Percentiles rank a stretch among this genome's conserved stretches.
These are phyloP conservation scores for Tetraodon nigroviridis DNA, from an alignment of 2,113 vertebrate species.

Conservation along the genomic window DNA sequence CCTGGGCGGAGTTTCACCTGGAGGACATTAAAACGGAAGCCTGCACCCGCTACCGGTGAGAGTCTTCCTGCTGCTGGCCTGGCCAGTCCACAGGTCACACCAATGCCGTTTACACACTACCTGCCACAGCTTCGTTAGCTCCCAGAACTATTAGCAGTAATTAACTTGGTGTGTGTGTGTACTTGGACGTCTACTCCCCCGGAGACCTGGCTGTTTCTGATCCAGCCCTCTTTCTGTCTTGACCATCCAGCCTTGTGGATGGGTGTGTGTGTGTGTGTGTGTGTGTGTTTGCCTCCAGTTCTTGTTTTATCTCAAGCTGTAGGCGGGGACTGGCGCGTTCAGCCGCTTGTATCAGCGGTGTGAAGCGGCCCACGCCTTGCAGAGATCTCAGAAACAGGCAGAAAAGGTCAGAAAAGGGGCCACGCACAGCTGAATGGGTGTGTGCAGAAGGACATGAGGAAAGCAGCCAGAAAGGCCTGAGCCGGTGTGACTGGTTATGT, in stretches of 20 bases:
- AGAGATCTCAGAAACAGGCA: not conserved
- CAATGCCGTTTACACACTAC: not conserved
- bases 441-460: not conserved
- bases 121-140: too few relatives aligned
- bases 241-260: too few relatives aligned
- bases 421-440: not conserved
- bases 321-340: not conserved
- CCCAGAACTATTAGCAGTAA: too few relatives aligned
- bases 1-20: slow-evolving; percentile 95
- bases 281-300: too few relatives aligned
- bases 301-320: not conserved
- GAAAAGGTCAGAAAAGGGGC: not conserved
- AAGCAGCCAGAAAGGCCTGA: slow-evolving; percentile 5
- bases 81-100: too few relatives aligned
- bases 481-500: slow-evolving; percentile 11
- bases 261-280: too few relatives aligned
- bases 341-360: not conserved
- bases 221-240: too few relatives aligned
- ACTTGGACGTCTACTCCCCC: too few relatives aligned
- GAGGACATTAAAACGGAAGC: slow-evolving; percentile 84
- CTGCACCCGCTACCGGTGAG: slow-evolving; percentile 88
- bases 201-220: too few relatives aligned
- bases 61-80: not conserved
- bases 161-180: too few relatives aligned
- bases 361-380: not conserved